Base-by-base conservation (phyloP, 2,113 vertebrate genomes). In the Aptenodytes forsteri region DNA sequence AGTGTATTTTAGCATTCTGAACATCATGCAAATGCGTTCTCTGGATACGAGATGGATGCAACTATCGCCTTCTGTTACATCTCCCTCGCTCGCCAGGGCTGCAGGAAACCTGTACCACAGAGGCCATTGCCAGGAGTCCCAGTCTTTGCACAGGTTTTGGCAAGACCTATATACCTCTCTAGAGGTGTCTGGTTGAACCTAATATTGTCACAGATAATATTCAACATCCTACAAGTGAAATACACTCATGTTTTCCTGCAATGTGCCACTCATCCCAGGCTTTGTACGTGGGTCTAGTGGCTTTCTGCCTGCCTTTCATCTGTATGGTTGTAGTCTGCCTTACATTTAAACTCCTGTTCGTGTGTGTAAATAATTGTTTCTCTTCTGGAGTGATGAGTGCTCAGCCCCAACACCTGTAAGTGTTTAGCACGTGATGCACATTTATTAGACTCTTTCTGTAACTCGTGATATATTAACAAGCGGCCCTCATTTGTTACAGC, bases 211-310 rank as follows among this genome's bases (percentile, higher is more conserved):
- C 73, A 67, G 69, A 20, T 30, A 67, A 73, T 47, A 59, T 36
- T 79, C 29, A 42, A 13, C 16, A 32, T n/a, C 8, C 50, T 55
- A 16, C 20, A 50, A 11, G 29, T 47, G 49, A 47, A 87, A 90
- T 12, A 15, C 9, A 29, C 47, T n/a, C 2, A 1, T 17, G 4
- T 90, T 75, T 91, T 56, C 70, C 52, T 56, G 47, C 38, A 32
- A 11, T 0, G 4, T 75, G 38, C 38, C 13, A 2, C 70, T 72
- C n/a, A 16, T 7, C 40, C 26, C 71, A 20, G 12, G 40, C 44
- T 56, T n/a, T 54, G 42, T 44, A 81, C 0, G 0, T 19, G 16
- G 56, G 15, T 36, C 32, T 22, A 7, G 46, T 10, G 34, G 30
- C 36, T 64, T 89, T 67, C 36, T 58, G 22, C 38, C 61, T 52